Conservation (phyloP, 2,113 vertebrate genomes). For the Baryphthengus martii region DNA sequence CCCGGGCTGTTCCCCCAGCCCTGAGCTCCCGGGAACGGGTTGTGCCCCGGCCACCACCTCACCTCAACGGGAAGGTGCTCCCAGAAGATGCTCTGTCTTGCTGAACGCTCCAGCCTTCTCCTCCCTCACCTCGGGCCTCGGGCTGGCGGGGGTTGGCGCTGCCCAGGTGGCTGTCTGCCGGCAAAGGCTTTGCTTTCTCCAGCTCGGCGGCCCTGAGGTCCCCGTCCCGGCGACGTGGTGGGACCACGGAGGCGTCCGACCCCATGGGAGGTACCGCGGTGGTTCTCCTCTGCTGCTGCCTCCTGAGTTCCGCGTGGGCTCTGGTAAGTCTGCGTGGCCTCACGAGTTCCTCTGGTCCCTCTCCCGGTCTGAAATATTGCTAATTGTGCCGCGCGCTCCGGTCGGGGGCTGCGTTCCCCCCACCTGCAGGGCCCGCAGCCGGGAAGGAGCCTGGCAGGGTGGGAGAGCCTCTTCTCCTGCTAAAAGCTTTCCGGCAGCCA, state of each 20-base stretch:
- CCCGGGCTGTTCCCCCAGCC: background rate
- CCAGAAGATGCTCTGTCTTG: constrained; percentile 15
- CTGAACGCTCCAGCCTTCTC: background rate
- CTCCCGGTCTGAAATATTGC: background rate
- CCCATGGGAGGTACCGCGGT: rapidly evolving
- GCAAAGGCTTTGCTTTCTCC: background rate
- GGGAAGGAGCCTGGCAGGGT: background rate
- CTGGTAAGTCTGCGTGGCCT: constrained; percentile 27
- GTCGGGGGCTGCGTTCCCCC: rapidly evolving
- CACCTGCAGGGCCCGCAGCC: rapidly evolving
- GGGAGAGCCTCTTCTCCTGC: background rate
- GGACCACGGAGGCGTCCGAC: background rate
- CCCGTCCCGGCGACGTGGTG: background rate
- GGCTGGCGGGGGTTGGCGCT: rapidly evolving
- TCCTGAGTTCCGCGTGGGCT: background rate
- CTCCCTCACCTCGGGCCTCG: rapidly evolving
- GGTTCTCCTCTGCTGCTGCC: constrained; percentile 31
- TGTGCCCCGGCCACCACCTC: background rate
- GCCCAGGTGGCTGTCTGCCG: background rate
- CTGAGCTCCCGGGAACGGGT: background rate
- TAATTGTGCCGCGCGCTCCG: rapidly evolving
- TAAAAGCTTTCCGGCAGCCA: background rate
- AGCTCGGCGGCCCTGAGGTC: background rate
- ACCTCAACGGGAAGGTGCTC: background rate
- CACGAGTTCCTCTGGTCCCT: background rate